These are phyloP conservation scores for Buphagus erythrorhynchus DNA, from an alignment of 2,797 vertebrate genomes.

Conservation along the genomic window DNA sequence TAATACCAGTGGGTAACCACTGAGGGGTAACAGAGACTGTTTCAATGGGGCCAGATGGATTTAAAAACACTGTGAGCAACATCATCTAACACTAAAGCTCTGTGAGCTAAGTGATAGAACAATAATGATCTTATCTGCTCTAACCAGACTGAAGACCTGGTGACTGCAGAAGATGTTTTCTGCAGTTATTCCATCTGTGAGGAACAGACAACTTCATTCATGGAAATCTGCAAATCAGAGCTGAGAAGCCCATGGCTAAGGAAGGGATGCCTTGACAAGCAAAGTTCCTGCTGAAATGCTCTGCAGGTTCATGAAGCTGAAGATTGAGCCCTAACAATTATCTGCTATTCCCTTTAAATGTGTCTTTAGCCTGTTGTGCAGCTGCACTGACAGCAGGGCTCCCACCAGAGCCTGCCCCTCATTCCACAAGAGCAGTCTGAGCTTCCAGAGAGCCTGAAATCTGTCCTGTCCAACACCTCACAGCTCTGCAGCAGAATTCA, in stretches of 20 bases:
- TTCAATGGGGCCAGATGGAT: neutral
- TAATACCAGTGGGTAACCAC: neutral
- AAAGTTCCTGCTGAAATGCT: conserved; percentile 1
- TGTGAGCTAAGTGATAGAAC: neutral
- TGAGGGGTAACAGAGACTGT: neutral
- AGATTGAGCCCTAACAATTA: neutral
- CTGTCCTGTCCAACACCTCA: neutral
- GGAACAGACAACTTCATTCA: conserved; percentile 54
- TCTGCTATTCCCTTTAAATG: neutral
- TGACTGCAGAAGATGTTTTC: neutral
- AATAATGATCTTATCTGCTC: conserved; percentile 35
- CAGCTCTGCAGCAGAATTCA: neutral
- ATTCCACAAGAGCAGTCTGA: neutral
- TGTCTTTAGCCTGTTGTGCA: neutral
- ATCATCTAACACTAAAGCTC: conserved; percentile 11
- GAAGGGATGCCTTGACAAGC: neutral
- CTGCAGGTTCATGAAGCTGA: neutral
- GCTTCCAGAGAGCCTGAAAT: neutral
- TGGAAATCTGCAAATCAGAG: conserved; percentile 33
- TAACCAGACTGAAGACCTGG: conserved; percentile 30
- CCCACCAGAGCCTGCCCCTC: neutral
- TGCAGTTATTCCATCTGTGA: conserved; percentile 39
- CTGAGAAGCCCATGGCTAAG: neutral
- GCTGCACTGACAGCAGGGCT: neutral
- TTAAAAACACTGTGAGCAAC: conserved; percentile 13